A percentile compares a stretch with the other conserved stretches of the same genome.
phyloP scores from a whole-genome alignment of 30 jellyfish, hydroid and myxozoan species.

The Haliclystus octoradiatus region DNA sequence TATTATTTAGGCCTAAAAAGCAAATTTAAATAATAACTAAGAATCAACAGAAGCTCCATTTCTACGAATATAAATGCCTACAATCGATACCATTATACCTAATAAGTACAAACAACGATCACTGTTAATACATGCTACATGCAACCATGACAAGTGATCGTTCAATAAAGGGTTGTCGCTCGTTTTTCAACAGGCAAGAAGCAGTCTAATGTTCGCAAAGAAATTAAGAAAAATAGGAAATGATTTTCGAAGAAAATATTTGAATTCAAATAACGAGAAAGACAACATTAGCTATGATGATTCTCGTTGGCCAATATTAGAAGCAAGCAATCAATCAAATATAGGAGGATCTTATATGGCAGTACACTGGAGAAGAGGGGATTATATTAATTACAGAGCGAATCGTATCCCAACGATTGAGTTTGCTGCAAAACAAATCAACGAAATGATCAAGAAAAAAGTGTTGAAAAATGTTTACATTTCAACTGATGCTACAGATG shows the following conservation, averaged over 20 bases:
- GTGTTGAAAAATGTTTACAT: slow-evolving; percentile 47
- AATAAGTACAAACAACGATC: no score
- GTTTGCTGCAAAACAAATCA: slow-evolving; percentile 42
- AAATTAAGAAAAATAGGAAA: slow-evolving; percentile 64
- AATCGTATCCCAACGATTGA: slow-evolving; percentile 81
- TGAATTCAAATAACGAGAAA: slow-evolving; percentile 49
- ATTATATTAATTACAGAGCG: slow-evolving; percentile 48
- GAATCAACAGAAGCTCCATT: no score
- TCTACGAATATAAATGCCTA: no score
- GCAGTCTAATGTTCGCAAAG: slow-evolving; percentile 86
- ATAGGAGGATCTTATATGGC: slow-evolving; percentile 80
- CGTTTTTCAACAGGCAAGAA: slow-evolving; percentile 58
- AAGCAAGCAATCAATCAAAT: slow-evolving; percentile 76
- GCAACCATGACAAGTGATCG: no score
- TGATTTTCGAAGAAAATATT: slow-evolving; percentile 40
- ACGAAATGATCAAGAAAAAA: slow-evolving; percentile 34
- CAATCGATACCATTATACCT: no score
- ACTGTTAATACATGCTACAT: no score
- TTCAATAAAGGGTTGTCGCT: no score
- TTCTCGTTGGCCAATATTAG: slow-evolving; percentile 61
- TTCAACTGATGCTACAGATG: slow-evolving; percentile 87
- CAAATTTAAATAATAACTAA: no score
- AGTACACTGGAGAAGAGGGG: slow-evolving; percentile 89
- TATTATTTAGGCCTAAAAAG: no score
- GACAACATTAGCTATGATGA: slow-evolving; percentile 72